phyloP scores from a whole-genome alignment of 2,113 vertebrate species.

The Aphyosemion australe region DNA sequence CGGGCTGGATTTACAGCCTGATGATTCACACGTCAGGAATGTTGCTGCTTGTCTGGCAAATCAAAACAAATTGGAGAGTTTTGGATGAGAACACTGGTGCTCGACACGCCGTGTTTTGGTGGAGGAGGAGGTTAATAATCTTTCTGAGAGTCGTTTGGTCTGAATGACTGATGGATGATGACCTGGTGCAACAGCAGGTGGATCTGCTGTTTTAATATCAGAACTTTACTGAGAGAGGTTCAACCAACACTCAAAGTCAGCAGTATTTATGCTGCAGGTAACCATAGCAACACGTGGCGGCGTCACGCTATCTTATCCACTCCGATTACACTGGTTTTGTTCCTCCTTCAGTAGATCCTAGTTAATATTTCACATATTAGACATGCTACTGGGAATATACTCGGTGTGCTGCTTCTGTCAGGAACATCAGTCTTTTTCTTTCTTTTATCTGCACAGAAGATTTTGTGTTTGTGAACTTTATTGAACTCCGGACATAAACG shows the following conservation, averaged over 20 bases:
- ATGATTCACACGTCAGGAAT: neutral
- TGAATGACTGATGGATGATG: constrained; percentile 4
- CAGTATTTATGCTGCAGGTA: constrained; percentile 9
- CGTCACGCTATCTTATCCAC: neutral
- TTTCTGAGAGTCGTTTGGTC: constrained; percentile 1
- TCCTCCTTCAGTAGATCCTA: neutral
- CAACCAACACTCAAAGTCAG: neutral
- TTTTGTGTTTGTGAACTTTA: too few relatives aligned
- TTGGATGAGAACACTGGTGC: neutral
- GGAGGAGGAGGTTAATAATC: neutral
- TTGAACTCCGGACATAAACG: too few relatives aligned
- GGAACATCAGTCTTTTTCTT: too few relatives aligned
- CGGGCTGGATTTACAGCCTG: constrained; percentile 15
- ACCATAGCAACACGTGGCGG: constrained; percentile 14
- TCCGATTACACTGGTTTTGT: neutral
- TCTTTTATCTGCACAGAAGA: too few relatives aligned
- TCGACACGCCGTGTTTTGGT: neutral
- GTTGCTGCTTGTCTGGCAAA: neutral
- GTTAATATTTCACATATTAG: too few relatives aligned
- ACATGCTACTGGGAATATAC: too few relatives aligned
- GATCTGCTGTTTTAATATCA: constrained; percentile 2
- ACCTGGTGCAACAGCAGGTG: constrained; percentile 2
- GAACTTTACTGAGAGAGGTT: constrained; percentile 10
- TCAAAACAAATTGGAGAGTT: neutral
- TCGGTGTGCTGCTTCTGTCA: too few relatives aligned